Conservation (phyloP, 2,888 invertebrate species). For the Adelphocoris suturalis region DNA sequence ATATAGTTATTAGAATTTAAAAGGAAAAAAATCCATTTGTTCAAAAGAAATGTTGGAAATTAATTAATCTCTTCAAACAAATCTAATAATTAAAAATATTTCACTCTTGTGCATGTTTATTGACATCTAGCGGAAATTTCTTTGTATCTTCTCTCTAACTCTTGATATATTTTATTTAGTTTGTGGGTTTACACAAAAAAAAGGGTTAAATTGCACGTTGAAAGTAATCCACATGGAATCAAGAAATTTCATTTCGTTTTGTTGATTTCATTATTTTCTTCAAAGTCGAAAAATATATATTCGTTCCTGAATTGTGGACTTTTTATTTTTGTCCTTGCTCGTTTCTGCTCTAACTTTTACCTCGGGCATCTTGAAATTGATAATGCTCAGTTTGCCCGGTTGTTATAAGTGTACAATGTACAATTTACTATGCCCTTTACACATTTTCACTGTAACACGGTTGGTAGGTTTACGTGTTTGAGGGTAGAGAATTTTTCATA, state of each 20-base stretch:
- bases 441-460: too few relatives aligned
- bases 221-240: neutral
- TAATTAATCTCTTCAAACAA: constrained; percentile 45
- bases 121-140: constrained; percentile 11
- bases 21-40: constrained; percentile 22
- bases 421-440: too few relatives aligned
- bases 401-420: too few relatives aligned
- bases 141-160: neutral
- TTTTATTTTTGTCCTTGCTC: neutral
- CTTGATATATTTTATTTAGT: constrained; percentile 7
- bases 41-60: constrained; percentile 15
- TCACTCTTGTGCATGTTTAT: constrained; percentile 27
- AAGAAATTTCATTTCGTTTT: neutral
- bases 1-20: constrained; percentile 57
- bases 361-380: too few relatives aligned
- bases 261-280: constrained; percentile 5
- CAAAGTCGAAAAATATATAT: constrained; percentile 32
- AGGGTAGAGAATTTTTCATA: too few relatives aligned
- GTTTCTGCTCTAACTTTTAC: too few relatives aligned
- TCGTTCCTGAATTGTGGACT: neutral
- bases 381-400: too few relatives aligned
- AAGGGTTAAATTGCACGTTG: constrained; percentile 29
- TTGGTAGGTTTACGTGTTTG: too few relatives aligned
- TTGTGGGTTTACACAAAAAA: constrained; percentile 22
- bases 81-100: constrained; percentile 28